Evolutionary conservation across 2,888 invertebrate species (phyloP), one percentile per base, ranked within the genome.

Genomic region (Ceramica pisi): DNA sequence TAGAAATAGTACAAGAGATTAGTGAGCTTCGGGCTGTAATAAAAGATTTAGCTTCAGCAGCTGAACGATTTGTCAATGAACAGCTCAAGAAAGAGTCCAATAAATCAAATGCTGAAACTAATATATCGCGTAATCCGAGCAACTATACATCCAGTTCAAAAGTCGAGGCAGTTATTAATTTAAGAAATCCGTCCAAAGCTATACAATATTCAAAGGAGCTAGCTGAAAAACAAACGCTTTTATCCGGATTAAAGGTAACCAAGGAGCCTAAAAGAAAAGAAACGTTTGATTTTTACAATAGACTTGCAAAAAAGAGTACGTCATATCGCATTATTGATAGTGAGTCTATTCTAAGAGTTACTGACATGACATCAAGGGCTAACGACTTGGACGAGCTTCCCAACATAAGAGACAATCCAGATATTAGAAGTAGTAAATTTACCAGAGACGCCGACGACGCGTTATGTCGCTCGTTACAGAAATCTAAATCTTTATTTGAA

Each of bases 321-420:
- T 95, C 95, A 26, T 95, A 93, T 78, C 89, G 90, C 23, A 84
- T 94, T 19, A 94, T 95, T 56, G 94, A 94, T 0, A 95, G 95
- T 72, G 95, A 95, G 87, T 90, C 92, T 1, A 81, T 95, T 67
- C 81, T 95, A 0, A 91, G 87, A 88, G 92, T 95, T 9, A 95
- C 95, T 41, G 94, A 95, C 67, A 94, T 95, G 94, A 93, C 94
- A 10, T 92, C 92, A 38, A 87, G 85, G 26, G 87, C 85, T 14
- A 85, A 87, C 41, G 86, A 85, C 62, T 66, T 81, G 0, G 78
- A 74, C 46, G 76, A 78, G n/a, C 75, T 44, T 19, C 19, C 19
- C 2, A 38, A 19, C 10, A 71, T 26, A 14, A 57, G 10, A 38
- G 35, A 50, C 14, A 50, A 56, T 50, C 8, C 4, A 56, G 41